phyloP scores from a whole-genome alignment of 2,888 invertebrate species.

The Cryptosula pallasiana region DNA sequence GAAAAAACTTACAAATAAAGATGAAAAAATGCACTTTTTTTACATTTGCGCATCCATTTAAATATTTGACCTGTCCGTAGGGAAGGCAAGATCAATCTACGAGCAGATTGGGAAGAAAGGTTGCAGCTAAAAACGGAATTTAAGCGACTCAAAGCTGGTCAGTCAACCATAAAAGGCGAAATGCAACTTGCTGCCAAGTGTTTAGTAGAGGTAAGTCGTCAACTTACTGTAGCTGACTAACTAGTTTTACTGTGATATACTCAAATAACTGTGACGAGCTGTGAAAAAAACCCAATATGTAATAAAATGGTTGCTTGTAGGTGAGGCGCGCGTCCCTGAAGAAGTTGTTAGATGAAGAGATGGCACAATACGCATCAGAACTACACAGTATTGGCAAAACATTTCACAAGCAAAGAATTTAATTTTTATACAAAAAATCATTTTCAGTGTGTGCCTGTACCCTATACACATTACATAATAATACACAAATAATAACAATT shows the following conservation, averaged over 20 bases:
- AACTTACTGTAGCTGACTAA: too few relatives aligned
- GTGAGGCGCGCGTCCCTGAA: neutral
- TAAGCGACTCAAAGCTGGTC: conserved; percentile 17
- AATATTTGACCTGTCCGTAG: too few relatives aligned
- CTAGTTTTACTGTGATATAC: too few relatives aligned
- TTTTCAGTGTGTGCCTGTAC: neutral
- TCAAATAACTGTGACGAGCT: too few relatives aligned
- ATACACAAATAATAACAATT: neutral
- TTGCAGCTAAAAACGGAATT: conserved; percentile 13
- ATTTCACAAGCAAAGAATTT: conserved; percentile 18
- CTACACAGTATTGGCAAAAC: neutral
- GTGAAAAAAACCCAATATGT: too few relatives aligned
- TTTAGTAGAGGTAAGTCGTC: conserved; percentile 25
- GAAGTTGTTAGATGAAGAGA: conserved; percentile 8
- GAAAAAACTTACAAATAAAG: too few relatives aligned
- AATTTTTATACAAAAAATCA: too few relatives aligned
- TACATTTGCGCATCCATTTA: too few relatives aligned
- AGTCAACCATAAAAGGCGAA: neutral
- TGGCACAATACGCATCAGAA: conserved; percentile 2
- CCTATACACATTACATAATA: neutral
- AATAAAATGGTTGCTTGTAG: too few relatives aligned
- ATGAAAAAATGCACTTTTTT: too few relatives aligned
- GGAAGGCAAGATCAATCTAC: conserved; percentile 18
- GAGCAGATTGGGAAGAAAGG: conserved; percentile 24
- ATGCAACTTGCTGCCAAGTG: conserved; percentile 22